Conservation (phyloP, 2,113 vertebrate genomes). For the Promerops cafer region DNA sequence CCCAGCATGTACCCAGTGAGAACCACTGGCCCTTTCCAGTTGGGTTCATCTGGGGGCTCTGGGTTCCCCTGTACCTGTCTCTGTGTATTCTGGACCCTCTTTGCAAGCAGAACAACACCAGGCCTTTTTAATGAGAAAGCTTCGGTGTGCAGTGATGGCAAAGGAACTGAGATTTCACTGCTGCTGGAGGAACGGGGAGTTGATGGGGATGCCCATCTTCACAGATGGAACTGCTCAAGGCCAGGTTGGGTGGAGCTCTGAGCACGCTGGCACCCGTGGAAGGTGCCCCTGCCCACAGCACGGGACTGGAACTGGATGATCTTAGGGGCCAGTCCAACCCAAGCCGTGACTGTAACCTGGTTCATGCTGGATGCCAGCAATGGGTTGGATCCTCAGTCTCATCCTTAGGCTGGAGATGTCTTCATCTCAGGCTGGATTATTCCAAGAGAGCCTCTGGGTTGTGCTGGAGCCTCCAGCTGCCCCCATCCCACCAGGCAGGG, state of each 20-base stretch:
- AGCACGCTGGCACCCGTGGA: background rate
- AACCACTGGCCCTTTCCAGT: background rate
- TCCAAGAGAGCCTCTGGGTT: background rate
- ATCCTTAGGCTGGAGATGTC: background rate
- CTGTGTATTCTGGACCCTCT: background rate
- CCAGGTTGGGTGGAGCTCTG: background rate
- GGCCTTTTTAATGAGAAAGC: background rate
- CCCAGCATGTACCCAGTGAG: background rate
- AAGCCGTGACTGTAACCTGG: too few relatives aligned
- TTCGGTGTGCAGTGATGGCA: background rate
- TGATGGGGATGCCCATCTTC: background rate
- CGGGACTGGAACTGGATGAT: background rate
- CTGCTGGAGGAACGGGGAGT: background rate
- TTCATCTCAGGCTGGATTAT: rapidly evolving
- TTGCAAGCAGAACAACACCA: background rate
- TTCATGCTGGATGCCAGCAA: background rate
- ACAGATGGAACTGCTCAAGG: background rate
- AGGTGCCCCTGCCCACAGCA: background rate
- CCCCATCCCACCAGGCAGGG: background rate
- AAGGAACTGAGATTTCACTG: background rate
- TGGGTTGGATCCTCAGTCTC: background rate
- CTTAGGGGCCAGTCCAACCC: background rate
- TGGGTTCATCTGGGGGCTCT: background rate
- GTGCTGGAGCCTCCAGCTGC: background rate
- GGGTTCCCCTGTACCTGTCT: background rate